Conservation (phyloP, 1,140 invertebrate species). For the Pachyrhynchus sulphureomaculatus region DNA sequence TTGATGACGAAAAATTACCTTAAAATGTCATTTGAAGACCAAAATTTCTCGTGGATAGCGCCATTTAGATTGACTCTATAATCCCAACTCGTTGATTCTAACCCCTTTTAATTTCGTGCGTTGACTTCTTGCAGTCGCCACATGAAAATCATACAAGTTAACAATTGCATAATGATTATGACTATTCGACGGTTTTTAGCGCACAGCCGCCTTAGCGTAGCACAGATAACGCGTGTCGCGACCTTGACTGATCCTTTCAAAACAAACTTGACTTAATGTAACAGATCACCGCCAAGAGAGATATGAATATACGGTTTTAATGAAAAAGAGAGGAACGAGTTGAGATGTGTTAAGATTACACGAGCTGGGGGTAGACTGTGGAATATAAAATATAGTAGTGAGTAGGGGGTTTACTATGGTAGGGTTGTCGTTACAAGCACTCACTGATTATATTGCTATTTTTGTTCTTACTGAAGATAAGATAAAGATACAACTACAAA, state of each 20-base stretch:
- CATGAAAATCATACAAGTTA: not conserved
- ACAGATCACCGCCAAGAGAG: not conserved
- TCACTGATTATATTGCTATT: no score
- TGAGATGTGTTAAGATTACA: not conserved
- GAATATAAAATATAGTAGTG: no score
- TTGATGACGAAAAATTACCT: no score
- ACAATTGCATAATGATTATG: not conserved
- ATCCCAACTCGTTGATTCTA: not conserved
- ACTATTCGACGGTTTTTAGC: not conserved
- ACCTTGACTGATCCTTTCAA: constrained; percentile 1
- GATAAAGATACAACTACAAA: no score
- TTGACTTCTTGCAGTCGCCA: not conserved
- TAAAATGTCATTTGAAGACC: no score
- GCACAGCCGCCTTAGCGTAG: not conserved
- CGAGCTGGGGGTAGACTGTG: not conserved
- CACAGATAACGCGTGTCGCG: not conserved
- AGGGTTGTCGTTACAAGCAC: no score
- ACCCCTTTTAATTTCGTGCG: no score
- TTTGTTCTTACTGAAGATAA: no score
- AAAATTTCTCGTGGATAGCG: no score
- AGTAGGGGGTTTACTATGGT: no score
- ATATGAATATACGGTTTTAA: not conserved
- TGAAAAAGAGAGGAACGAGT: not conserved
- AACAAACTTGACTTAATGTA: not conserved
- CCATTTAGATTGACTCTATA: no score